Evolutionary conservation across 2,888 invertebrate genomes (phyloP), one percentile per base, ranked within the genome.

Genomic region (Ariolimax columbianus): DNA sequence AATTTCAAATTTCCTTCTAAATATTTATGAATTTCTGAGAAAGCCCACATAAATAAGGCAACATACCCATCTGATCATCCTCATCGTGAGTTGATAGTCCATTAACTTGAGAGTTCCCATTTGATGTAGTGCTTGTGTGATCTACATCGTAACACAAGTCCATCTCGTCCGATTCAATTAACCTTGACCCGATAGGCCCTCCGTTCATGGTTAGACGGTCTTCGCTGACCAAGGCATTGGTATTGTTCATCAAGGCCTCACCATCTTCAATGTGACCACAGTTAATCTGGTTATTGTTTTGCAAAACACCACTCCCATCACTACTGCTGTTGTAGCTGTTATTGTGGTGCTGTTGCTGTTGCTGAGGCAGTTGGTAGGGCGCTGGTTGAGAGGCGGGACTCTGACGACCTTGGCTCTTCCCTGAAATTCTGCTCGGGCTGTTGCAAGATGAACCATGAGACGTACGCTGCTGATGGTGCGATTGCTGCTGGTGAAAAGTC

Each of bases 131-230:
- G 66, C 90, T 87, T 30, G 90, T 90, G 33, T 90, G 89, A 63
- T 88, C 87, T 36, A 89, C 84, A 33, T 91, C 91, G 81, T 92
- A 93, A 77, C 89, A 89, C 92, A 93, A 91, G 86, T 93, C 93
- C 93, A 93, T 93, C 87, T 93, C 93, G 11, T 92, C 90, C 85
- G 92, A 92, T 66, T 90, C 89, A 77, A 92, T 92, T 75, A 90
- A 87, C 30, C 90, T 85, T 6, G 89, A 87, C 47, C 89, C 87
- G 11, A 88, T 84, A 40, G 91, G 90, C 84, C 59, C 84, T 47
- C 91, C 91, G 87, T 92, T 92, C 88, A 91, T 86, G 59, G 92
- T 88, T 66, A 89, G 83, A 51, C 84, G 86, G 30, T 87, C 86
- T 7, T 77, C 63, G 19, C 80, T 75, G n/a, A 80, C 68, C 40